A percentile compares a stretch with the other conserved stretches of the same genome.
phyloP scores from a whole-genome alignment of 2,113 vertebrate genomes.

The Pomatorhinus ruficollis region DNA sequence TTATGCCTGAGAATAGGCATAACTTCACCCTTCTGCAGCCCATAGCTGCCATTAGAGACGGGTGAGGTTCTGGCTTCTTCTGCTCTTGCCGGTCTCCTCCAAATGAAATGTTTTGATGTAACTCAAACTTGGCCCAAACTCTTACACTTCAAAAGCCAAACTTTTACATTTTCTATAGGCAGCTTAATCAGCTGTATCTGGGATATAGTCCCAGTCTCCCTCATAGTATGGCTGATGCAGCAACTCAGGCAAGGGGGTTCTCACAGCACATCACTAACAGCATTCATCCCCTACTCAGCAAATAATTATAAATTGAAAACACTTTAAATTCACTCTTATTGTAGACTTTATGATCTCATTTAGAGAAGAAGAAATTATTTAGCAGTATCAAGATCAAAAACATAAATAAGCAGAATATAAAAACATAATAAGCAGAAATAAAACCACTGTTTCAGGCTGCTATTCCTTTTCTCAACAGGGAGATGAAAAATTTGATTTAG shows the following conservation, averaged over 20 bases:
- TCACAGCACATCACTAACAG: not conserved
- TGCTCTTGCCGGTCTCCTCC: not conserved
- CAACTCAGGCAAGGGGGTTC: not conserved
- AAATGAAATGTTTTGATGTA: not conserved
- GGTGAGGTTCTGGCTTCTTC: not conserved
- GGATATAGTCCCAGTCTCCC: not conserved
- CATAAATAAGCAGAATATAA: not conserved
- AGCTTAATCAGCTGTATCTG: not conserved
- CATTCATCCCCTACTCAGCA: not conserved
- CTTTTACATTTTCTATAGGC: not conserved
- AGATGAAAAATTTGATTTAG: not conserved
- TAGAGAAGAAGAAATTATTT: not conserved
- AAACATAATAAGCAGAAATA: not conserved
- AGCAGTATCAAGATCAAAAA: not conserved
- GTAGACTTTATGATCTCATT: not conserved
- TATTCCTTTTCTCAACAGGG: not conserved
- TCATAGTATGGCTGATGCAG: accelerated
- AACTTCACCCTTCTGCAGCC: not conserved
- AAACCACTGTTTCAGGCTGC: not conserved
- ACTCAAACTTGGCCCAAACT: not conserved
- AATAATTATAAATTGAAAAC: not conserved
- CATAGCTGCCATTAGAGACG: not conserved
- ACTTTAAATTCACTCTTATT: not conserved
- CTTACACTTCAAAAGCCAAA: not conserved
- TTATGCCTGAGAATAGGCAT: not conserved